Evolutionary conservation across 2,797 vertebrate species (phyloP).

Genomic region (Borostomias antarcticus): DNA sequence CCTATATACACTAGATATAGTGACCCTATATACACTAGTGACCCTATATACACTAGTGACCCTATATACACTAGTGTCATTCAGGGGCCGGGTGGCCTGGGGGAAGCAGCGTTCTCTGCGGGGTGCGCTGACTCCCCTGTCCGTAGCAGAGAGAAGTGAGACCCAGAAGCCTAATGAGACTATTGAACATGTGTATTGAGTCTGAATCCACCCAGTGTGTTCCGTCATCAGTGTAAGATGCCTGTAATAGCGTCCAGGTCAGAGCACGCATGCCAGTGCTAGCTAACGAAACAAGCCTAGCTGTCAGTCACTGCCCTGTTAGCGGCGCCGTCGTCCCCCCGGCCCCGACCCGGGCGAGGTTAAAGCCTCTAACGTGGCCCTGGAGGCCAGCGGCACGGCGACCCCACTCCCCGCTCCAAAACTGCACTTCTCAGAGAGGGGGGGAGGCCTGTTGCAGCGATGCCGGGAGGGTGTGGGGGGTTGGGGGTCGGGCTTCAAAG

Average conservation of each 20-base stretch:
- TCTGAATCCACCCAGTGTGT: background rate
- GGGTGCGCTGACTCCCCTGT: too few species aligned
- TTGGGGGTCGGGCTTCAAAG: conserved; percentile 44
- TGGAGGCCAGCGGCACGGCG: conserved; percentile 1
- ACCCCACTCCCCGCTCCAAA: background rate
- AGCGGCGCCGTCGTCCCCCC: background rate
- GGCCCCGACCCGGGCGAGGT: background rate
- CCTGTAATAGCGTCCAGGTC: background rate
- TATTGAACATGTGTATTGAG: background rate
- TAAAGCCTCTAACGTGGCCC: background rate
- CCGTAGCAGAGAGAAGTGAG: too few species aligned
- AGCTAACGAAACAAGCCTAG: background rate
- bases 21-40: too few species aligned
- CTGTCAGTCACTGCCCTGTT: background rate
- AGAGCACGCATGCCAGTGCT: background rate
- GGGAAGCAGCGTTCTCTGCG: too few species aligned
- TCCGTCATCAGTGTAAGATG: background rate
- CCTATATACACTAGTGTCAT: too few species aligned
- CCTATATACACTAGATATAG: too few species aligned
- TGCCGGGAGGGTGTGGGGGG: background rate
- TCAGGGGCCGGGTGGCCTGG: too few species aligned
- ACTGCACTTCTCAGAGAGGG: background rate
- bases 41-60: too few species aligned
- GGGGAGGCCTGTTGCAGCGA: background rate
- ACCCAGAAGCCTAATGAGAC: too few species aligned